Conservation (phyloP, 2,888 invertebrate species). For the Meiosimyza decipiens region DNA sequence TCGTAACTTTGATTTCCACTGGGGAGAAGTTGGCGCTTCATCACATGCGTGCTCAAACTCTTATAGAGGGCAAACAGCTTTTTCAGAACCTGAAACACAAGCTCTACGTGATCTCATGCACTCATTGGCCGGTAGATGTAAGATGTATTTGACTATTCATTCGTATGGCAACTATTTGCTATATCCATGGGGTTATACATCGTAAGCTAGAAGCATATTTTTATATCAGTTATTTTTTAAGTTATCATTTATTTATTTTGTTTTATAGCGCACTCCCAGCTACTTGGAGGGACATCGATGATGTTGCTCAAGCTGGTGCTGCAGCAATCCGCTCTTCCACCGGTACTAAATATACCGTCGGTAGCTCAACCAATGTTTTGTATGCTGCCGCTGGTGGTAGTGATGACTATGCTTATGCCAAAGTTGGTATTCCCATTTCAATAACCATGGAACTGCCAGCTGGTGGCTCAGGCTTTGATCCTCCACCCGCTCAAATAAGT, state of each 20-base stretch:
- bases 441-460: conserved; percentile 76
- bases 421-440: conserved; percentile 68
- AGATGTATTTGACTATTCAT: conserved; percentile 77
- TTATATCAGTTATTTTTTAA: neutral
- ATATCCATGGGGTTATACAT: conserved; percentile 73
- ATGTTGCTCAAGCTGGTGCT: conserved; percentile 61
- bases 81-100: conserved; percentile 75
- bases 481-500: conserved; percentile 69
- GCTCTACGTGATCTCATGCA: conserved; percentile 71
- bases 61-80: conserved; percentile 71
- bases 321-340: conserved; percentile 60
- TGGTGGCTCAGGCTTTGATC: conserved; percentile 70
- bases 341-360: conserved; percentile 63
- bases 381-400: conserved; percentile 72
- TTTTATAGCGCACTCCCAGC: conserved; percentile 56
- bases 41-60: conserved; percentile 69
- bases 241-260: neutral
- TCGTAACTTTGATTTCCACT: conserved; percentile 75
- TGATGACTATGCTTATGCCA: conserved; percentile 73
- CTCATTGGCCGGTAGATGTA: conserved; percentile 65
- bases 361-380: conserved; percentile 67
- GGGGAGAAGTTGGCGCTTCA: conserved; percentile 68
- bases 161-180: conserved; percentile 75
- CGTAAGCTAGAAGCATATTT: conserved; percentile 51
- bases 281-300: conserved; percentile 63